Evolutionary conservation across 2,797 vertebrate species (phyloP).

Genomic region (Notamacropus eugenii): DNA sequence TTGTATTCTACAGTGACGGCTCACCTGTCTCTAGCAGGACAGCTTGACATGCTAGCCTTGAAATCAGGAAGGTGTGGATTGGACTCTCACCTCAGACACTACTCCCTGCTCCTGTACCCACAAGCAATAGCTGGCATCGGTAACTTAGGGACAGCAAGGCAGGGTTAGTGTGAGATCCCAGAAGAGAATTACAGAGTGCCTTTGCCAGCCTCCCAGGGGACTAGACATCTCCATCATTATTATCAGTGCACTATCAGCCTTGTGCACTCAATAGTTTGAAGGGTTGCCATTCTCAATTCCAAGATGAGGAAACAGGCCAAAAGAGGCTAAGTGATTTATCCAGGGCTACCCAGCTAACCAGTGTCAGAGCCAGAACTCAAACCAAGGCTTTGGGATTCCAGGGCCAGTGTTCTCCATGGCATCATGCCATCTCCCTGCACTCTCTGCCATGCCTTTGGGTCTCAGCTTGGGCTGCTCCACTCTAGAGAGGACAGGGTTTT

Average conservation of each 20-base stretch:
- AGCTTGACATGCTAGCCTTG: not conserved
- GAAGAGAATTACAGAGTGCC: not conserved
- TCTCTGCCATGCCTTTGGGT: not conserved
- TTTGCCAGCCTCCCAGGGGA: not conserved
- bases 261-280: not conserved
- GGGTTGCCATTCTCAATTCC: too few species aligned
- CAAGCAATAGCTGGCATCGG: accelerated
- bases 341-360: not conserved
- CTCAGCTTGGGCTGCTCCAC: not conserved
- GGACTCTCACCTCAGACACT: not conserved
- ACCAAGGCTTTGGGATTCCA: not conserved
- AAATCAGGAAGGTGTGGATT: too few species aligned
- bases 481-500: not conserved
- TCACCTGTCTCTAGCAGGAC: too few species aligned
- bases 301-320: not conserved
- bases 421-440: not conserved
- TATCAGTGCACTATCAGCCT: not conserved
- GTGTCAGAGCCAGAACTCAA: not conserved
- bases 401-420: not conserved
- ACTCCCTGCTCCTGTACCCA: not conserved
- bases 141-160: not conserved
- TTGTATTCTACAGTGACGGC: not conserved
- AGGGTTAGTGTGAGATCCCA: not conserved
- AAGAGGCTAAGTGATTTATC: not conserved
- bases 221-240: not conserved